A percentile compares a stretch with the other conserved stretches of the same genome.
phyloP scores from a whole-genome alignment of 2,113 vertebrate genomes.

The Pterocles orientalis region DNA sequence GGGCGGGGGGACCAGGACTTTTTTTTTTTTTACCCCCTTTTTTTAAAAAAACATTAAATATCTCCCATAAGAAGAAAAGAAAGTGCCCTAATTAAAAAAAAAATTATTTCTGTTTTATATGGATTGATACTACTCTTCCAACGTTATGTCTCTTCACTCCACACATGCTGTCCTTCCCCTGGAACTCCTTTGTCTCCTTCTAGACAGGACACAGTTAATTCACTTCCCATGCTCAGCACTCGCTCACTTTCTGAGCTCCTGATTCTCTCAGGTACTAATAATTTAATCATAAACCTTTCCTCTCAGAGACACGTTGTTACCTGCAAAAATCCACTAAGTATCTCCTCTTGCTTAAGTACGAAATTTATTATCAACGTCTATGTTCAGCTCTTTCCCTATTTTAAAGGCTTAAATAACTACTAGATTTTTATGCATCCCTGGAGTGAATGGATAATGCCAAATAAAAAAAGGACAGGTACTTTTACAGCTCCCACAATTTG shows the following conservation, averaged over 20 bases:
- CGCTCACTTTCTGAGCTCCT: neutral
- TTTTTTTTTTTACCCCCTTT: neutral
- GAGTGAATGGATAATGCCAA: neutral
- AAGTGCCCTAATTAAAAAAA: neutral
- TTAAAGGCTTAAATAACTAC: neutral
- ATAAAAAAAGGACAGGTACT: neutral
- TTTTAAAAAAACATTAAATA: neutral
- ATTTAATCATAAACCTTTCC: neutral
- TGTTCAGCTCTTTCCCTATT: neutral
- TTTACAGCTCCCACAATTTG: neutral
- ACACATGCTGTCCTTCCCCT: neutral
- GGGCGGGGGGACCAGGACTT: rapidly evolving
- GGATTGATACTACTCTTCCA: neutral
- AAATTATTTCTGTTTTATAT: neutral
- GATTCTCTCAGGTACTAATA: neutral
- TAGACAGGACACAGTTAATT: neutral
- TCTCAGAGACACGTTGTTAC: neutral
- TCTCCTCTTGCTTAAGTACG: neutral
- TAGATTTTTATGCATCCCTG: neutral
- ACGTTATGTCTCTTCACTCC: neutral
- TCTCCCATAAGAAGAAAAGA: neutral
- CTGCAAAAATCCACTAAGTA: neutral
- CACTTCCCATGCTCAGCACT: neutral
- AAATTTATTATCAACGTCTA: neutral
- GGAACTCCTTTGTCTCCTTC: neutral